phyloP scores from a whole-genome alignment of 2,888 invertebrate genomes.

The Halocaridina rubra region DNA sequence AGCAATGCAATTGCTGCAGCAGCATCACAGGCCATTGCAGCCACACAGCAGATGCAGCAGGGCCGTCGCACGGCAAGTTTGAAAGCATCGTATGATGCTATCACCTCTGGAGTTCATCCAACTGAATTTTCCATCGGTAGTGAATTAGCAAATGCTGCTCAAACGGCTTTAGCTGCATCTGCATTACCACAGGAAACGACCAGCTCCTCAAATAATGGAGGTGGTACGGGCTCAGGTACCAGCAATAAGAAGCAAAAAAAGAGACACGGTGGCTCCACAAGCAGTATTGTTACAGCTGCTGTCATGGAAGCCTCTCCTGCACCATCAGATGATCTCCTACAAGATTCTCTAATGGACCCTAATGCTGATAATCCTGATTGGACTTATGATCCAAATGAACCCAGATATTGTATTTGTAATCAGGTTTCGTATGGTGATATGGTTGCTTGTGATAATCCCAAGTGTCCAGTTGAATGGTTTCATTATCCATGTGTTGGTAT shows the following conservation, averaged over 20 bases:
- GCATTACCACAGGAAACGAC: conserved; percentile 67
- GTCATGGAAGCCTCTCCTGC: conserved; percentile 41
- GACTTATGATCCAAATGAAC: conserved; percentile 96
- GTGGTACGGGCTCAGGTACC: conserved; percentile 17
- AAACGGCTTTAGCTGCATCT: conserved; percentile 77
- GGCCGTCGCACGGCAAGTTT: conserved; percentile 92
- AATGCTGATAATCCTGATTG: conserved; percentile 74
- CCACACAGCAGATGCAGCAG: conserved; percentile 96
- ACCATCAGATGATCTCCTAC: conserved; percentile 46
- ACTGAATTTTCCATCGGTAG: conserved; percentile 77
- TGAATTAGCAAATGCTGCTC: conserved; percentile 79
- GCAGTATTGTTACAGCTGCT: conserved; percentile 13
- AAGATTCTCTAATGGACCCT: conserved; percentile 54
- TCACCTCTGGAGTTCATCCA: conserved; percentile 69
- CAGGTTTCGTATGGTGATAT: conserved; percentile 98
- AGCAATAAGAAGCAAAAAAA: conserved; percentile 63
- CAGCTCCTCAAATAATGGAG: conserved; percentile 60
- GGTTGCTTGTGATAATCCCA: conserved; percentile 96
- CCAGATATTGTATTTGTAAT: conserved; percentile 94
- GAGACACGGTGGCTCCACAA: conserved; percentile 37
- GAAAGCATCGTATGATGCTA: conserved; percentile 95
- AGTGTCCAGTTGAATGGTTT: conserved; percentile 99
- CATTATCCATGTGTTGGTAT: conserved; percentile 98
- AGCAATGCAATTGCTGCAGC: conserved; percentile 91
- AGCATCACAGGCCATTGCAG: conserved; percentile 94